phyloP scores from a whole-genome alignment of 2,888 invertebrate genomes.

The Calliphora vomitoria region DNA sequence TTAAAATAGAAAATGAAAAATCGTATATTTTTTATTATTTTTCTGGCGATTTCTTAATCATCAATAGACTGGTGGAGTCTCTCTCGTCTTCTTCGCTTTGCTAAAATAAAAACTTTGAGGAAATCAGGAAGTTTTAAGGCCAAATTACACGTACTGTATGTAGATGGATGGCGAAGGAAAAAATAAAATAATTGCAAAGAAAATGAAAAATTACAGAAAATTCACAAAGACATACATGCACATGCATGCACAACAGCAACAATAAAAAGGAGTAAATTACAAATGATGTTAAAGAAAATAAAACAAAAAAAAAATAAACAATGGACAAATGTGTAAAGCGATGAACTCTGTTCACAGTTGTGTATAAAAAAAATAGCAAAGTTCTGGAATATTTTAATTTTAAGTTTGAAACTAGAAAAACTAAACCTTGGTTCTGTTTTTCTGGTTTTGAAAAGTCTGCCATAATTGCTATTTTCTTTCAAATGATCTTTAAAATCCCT shows the following conservation, averaged over 20 bases:
- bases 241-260: neutral
- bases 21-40: constrained; percentile 14
- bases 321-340: neutral
- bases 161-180: constrained; percentile 42
- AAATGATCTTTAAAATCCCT: no score
- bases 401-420: neutral
- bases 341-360: neutral
- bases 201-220: constrained; percentile 70
- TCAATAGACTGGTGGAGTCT: neutral
- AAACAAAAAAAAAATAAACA: neutral
- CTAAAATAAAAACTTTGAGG: constrained; percentile 2
- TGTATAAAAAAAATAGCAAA: neutral
- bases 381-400: neutral
- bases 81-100: neutral
- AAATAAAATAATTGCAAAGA: constrained; percentile 75
- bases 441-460: no score
- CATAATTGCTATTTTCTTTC: no score
- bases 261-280: constrained; percentile 45
- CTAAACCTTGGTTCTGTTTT: no score
- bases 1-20: constrained; percentile 61
- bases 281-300: constrained; percentile 1
- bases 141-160: constrained; percentile 66
- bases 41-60: constrained; percentile 64
- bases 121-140: constrained; percentile 63
- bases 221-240: neutral